Evolutionary conservation across 2,888 invertebrate genomes (phyloP).

Genomic region (Caenorhabditis zanzibari): DNA sequence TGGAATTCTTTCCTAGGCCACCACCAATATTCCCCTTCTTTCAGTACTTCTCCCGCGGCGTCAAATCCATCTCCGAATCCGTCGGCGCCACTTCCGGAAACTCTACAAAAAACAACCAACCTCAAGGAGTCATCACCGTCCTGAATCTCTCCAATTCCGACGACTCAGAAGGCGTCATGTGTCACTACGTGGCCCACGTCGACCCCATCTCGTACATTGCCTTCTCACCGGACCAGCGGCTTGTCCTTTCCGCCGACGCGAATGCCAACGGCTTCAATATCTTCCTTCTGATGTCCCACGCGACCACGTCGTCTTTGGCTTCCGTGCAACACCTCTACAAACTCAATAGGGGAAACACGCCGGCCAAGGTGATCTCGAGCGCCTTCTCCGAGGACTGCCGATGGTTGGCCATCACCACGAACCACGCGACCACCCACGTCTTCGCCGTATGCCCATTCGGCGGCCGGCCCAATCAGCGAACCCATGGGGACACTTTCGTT

Average conservation of each 20-base stretch:
- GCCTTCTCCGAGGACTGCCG: slow-evolving; percentile 85
- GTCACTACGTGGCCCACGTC: slow-evolving; percentile 80
- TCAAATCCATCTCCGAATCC: slow-evolving; percentile 85
- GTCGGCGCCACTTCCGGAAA: slow-evolving; percentile 73
- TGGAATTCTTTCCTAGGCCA: too few species aligned
- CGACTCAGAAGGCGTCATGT: slow-evolving; percentile 55
- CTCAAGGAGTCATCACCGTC: slow-evolving; percentile 73
- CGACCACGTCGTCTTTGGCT: slow-evolving; percentile 90
- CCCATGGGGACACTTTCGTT: slow-evolving; percentile 95
- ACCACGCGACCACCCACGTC: slow-evolving; percentile 95
- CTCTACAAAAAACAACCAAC: slow-evolving; percentile 49
- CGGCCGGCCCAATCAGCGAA: slow-evolving; percentile 91
- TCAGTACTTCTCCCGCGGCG: slow-evolving; percentile 84
- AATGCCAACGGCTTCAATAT: slow-evolving; percentile 89
- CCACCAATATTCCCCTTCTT: too few species aligned
- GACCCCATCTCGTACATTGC: slow-evolving; percentile 64
- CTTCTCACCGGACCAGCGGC: slow-evolving; percentile 76
- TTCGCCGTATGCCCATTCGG: slow-evolving; percentile 95
- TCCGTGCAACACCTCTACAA: slow-evolving; percentile 92
- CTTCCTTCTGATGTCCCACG: slow-evolving; percentile 95
- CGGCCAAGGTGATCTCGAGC: slow-evolving; percentile 89
- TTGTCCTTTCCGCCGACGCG: slow-evolving; percentile 84
- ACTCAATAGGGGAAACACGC: slow-evolving; percentile 95
- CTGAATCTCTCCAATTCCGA: slow-evolving; percentile 61
- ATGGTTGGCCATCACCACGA: slow-evolving; percentile 96